Evolutionary conservation across 1,140 invertebrate genomes (phyloP), one percentile per base, ranked within the genome.

Genomic region (Berghia stephanieae): DNA sequence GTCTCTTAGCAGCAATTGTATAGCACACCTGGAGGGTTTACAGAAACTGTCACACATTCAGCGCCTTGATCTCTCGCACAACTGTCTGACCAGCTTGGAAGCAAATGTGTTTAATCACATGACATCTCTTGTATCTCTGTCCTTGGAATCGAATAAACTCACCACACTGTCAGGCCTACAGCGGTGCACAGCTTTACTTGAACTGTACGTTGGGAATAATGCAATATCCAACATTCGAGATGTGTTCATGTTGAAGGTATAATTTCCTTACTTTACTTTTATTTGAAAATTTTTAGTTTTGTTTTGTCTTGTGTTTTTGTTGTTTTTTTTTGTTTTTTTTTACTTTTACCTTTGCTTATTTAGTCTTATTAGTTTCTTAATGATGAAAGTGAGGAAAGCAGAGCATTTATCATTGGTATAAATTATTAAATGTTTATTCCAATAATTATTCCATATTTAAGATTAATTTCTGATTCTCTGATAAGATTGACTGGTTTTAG

Each of bases 1-100:
- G 46, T 97, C 95, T 80, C 89, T 98, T 82, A 96, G 98, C 90
- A 94, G 95, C 81, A 99, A 98, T 90, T 93, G 93, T 87, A 94
- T 99, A 55, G 91, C 91, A 5, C 93, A 94, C 82, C 89, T 99
- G 3, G 95, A 95, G 60, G 93, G 96, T 0, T 93, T 99, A 80
- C 92, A 93, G 38, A 95, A 93, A 1, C 88, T 98, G 46, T 92
- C 92, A 81, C 94, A 92, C 83, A 91, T 98, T n/a, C 93, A 95
- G 31, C 95, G 95, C 0, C 94, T 98, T 71, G 95, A 96, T 86
- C 89, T 98, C 10, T 94, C 95, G 85, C 92, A 93, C 71, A 98
- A 98, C 88, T 92, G 92, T 80, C 92, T 98, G 71, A 92, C 91
- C 27, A 91, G 92, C 8, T 88, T 98, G 38, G 88, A 90, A 34